Base-by-base conservation (phyloP, 1,140 invertebrate species). In the Kradibia gibbosae region DNA sequence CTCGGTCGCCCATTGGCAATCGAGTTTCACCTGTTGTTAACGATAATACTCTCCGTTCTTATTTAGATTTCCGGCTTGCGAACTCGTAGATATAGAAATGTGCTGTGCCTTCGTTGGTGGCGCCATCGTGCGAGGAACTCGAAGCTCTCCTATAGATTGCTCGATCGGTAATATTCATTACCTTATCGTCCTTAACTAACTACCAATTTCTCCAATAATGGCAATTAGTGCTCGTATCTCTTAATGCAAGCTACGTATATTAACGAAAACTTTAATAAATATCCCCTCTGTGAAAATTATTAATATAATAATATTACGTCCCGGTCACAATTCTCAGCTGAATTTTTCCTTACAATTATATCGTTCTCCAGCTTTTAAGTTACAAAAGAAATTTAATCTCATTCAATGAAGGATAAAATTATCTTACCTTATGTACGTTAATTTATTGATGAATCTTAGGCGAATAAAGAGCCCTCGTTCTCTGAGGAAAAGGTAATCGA, bases 81-180 rank as follows among this genome's bases (percentile, higher is more conserved):
- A 60, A 53, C 53, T 13, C 36, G 7, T 1, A 28, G 34, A 81
- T 57, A 45, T 76, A 76, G 34, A 76, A 81, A 57, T 81, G 20
- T 22, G 60, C 50, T 20, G 80, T 36, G 73, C 5, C 20, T 34
- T 60, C 17, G 39, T 87, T 80, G 71, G 87, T 90, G 88, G 89
- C 89, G 88, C 89, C 88, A 89, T 88, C 89, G 34, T 53, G 48
- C 50, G 25, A 78, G 84, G 57, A 75, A 53, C 15, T 55, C 78
- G 82, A 60, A n/a, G n/a, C n/a, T n/a, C n/a, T n/a, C n/a, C n/a
- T n/a, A n/a, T n/a, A n/a, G n/a, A n/a, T n/a, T 77, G 60, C 84
- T 84, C 85, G 28, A 87, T 85, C 85, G 86, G 84, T 74, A 80
- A 77, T 17, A 17, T 48, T 48, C 45, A 7, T 17, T 17, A 17